A percentile compares a stretch with the other conserved stretches of the same genome.
Evolutionary conservation across 2,797 vertebrate genomes (phyloP).

Genomic region (Acanthurus tractus): DNA sequence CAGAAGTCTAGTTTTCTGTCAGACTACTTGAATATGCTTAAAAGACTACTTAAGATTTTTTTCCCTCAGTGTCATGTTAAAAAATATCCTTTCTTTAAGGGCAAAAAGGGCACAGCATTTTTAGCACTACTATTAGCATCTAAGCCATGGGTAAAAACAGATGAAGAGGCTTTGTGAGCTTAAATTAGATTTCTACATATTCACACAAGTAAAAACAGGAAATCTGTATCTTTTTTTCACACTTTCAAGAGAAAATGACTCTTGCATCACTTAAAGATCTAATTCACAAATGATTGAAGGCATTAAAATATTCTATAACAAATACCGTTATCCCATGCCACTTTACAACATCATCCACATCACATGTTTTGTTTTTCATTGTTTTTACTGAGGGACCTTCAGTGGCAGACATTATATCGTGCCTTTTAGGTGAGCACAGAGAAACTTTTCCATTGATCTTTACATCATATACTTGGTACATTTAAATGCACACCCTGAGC

Average conservation of each 20-base stretch:
- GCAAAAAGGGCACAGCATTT: constrained; percentile 38
- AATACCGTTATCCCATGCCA: too few relatives aligned
- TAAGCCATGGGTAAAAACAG: constrained; percentile 3
- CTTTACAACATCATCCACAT: too few relatives aligned
- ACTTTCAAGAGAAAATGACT: background rate
- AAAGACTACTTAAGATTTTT: too few relatives aligned
- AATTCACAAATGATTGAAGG: background rate
- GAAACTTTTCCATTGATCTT: background rate
- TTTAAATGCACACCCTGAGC: constrained; percentile 49
- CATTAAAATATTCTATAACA: background rate
- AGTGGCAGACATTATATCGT: too few relatives aligned
- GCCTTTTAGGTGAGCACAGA: too few relatives aligned
- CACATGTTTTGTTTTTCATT: too few relatives aligned
- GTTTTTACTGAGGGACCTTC: too few relatives aligned
- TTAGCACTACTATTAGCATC: constrained; percentile 39
- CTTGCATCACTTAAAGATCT: background rate
- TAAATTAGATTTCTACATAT: constrained; percentile 23
- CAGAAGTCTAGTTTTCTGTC: too few relatives aligned
- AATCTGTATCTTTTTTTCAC: background rate
- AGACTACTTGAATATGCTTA: too few relatives aligned
- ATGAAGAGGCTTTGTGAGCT: constrained; percentile 33
- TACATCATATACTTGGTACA: constrained; percentile 28
- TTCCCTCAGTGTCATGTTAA: too few relatives aligned
- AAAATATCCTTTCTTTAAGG: too few relatives aligned
- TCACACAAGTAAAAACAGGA: constrained; percentile 19